Percentiles rank a stretch among this genome's conserved stretches.
Conservation (phyloP, 2,113 vertebrate genomes). For the Aptenodytes forsteri region DNA sequence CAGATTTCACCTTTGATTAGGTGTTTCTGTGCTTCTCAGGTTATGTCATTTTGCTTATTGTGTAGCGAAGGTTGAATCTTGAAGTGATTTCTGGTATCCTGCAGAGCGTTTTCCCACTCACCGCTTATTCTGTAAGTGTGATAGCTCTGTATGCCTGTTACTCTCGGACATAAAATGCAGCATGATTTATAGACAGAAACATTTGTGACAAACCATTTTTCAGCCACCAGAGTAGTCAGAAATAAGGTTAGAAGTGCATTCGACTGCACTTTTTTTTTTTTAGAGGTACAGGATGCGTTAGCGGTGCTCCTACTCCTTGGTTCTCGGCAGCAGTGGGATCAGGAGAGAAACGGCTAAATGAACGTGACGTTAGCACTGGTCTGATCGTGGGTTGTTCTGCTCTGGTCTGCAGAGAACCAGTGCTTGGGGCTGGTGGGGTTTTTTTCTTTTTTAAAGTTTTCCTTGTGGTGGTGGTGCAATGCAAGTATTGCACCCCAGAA, state of each 20-base stretch:
- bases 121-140: fast-evolving
- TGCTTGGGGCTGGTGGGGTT: too few species aligned
- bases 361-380: background rate
- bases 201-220: background rate
- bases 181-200: background rate
- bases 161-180: background rate
- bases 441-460: background rate
- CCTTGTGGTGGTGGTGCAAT: background rate
- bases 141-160: background rate
- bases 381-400: background rate
- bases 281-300: background rate
- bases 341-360: background rate
- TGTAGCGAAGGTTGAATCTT: background rate
- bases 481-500: background rate
- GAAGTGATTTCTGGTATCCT: background rate
- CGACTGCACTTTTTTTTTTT: background rate
- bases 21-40: background rate
- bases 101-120: background rate
- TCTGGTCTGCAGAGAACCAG: background rate
- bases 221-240: background rate
- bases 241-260: background rate
- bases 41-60: background rate
- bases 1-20: too few species aligned
- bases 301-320: background rate
- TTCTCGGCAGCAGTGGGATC: background rate